These are phyloP conservation scores for Furcifer pardalis DNA, from an alignment of 2,797 vertebrate species.

Conservation along the genomic window DNA sequence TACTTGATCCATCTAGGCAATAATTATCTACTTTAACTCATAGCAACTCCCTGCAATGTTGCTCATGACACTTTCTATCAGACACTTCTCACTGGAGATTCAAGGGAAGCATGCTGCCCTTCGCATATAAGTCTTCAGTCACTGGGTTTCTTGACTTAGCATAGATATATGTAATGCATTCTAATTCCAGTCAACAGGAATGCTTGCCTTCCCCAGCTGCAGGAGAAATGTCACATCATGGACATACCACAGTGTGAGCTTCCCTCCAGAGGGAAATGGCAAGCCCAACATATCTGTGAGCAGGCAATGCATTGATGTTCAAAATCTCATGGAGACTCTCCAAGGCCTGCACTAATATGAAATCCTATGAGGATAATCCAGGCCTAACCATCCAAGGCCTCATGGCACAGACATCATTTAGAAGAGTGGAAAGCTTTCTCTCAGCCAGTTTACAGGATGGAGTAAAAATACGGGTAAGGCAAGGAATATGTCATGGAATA, in stretches of 20 bases:
- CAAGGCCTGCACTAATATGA: not conserved
- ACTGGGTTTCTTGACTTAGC: not conserved
- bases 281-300: not conserved
- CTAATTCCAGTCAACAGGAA: not conserved
- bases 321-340: not conserved
- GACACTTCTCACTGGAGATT: not conserved
- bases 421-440: not conserved
- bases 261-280: not conserved
- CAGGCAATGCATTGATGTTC: not conserved
- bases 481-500: not conserved
- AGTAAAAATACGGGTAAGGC: not conserved
- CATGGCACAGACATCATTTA: not conserved
- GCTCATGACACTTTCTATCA: not conserved
- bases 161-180: not conserved
- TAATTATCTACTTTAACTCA: not conserved
- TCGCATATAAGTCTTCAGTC: not conserved
- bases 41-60: not conserved
- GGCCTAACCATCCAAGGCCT: not conserved
- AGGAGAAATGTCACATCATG: not conserved
- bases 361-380: not conserved
- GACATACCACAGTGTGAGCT: not conserved
- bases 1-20: not conserved
- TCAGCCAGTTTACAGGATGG: not conserved
- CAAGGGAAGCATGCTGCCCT: not conserved
- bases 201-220: not conserved